Percentiles rank a stretch among this genome's conserved stretches.
Evolutionary conservation across 2,888 invertebrate species (phyloP).

Genomic region (Pristionchus entomophagus): DNA sequence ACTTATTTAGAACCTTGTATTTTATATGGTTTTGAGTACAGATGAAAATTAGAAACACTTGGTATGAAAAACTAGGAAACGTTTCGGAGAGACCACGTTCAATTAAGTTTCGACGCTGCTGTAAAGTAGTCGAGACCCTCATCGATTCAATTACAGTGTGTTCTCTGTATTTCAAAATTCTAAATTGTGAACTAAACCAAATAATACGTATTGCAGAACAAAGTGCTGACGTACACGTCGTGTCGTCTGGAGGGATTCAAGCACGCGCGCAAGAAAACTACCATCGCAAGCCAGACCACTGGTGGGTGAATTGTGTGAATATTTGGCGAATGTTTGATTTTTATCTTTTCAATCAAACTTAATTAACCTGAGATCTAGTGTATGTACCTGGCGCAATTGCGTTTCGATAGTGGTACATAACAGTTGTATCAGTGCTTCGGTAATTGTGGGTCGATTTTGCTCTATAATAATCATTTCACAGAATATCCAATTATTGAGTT

Average conservation of each 20-base stretch:
- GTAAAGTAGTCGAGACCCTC: background rate
- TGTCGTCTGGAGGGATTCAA: constrained; percentile 92
- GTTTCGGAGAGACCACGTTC: no score
- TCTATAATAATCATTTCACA: no score
- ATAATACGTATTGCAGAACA: constrained; percentile 53
- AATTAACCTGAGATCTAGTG: background rate
- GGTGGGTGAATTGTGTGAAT: background rate
- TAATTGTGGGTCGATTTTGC: no score
- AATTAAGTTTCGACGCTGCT: no score
- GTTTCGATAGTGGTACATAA: background rate
- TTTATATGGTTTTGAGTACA: no score
- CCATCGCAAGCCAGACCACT: constrained; percentile 85
- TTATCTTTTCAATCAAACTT: no score
- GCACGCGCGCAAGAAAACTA: constrained; percentile 94
- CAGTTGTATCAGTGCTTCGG: no score
- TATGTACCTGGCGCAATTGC: background rate
- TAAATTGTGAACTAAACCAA: background rate
- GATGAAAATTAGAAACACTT: no score
- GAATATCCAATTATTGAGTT: background rate
- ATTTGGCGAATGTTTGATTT: no score
- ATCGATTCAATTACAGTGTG: background rate
- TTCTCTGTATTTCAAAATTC: background rate
- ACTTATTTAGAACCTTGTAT: no score
- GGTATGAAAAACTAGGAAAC: no score
- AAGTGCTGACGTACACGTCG: constrained; percentile 71